Evolutionary conservation across 2,888 invertebrate species (phyloP).

Genomic region (Drymonia ruficornis): DNA sequence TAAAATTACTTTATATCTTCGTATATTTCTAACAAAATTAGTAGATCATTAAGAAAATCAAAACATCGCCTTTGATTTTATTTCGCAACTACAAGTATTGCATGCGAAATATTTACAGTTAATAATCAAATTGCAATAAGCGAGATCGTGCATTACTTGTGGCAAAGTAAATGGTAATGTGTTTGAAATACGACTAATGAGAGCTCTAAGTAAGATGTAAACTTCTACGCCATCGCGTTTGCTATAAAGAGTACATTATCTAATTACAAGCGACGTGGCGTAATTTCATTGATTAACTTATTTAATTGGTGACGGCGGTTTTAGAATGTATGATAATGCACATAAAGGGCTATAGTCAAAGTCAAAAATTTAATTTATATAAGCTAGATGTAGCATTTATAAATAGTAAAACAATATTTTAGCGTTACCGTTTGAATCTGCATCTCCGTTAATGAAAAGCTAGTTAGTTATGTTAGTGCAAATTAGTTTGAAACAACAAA

Average conservation of each 20-base stretch:
- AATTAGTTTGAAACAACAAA: not conserved
- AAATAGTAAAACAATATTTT: too few relatives aligned
- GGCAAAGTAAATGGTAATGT: slow-evolving; percentile 1
- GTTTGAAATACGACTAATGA: slow-evolving; percentile 16
- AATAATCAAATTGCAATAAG: not conserved
- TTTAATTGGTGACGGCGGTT: not conserved
- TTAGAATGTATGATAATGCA: not conserved
- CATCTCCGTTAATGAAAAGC: not conserved
- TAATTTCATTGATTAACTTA: not conserved
- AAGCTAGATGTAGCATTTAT: too few relatives aligned
- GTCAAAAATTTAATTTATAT: too few relatives aligned
- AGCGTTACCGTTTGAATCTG: too few relatives aligned
- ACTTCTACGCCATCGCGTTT: not conserved
- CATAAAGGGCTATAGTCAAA: too few relatives aligned
- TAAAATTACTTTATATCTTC: not conserved
- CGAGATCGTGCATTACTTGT: not conserved
- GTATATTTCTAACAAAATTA: too few relatives aligned
- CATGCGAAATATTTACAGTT: not conserved
- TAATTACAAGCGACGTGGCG: not conserved
- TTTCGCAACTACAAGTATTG: not conserved
- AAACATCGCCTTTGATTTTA: too few relatives aligned
- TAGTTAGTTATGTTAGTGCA: not conserved
- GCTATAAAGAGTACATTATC: not conserved
- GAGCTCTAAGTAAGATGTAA: slow-evolving; percentile 10
- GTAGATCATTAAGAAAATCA: too few relatives aligned